phyloP scores from a whole-genome alignment of 2,113 vertebrate genomes.

The Pogonocichla stellata region DNA sequence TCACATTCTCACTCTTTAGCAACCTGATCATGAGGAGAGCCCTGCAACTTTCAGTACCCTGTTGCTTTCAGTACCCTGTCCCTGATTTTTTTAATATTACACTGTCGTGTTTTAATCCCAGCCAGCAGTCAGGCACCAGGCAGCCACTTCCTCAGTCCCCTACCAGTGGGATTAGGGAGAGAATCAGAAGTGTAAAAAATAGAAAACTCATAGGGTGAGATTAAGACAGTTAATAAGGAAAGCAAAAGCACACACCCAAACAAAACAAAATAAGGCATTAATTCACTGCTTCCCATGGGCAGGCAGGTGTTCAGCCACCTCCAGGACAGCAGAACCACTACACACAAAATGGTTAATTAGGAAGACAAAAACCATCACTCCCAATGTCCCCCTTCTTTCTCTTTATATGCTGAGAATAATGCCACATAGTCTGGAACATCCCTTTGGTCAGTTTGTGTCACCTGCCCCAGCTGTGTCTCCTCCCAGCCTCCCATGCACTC shows the following conservation, averaged over 20 bases:
- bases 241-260: neutral
- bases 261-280: neutral
- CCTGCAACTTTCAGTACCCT: neutral
- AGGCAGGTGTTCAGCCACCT: neutral
- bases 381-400: neutral
- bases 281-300: neutral
- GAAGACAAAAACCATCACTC: neutral
- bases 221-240: neutral
- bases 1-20: neutral
- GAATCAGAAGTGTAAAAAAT: neutral
- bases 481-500: neutral
- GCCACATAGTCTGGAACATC: neutral
- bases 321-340: neutral
- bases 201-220: neutral
- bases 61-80: neutral
- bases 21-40: neutral
- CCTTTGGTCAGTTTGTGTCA: neutral
- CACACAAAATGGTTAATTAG: rapidly evolving
- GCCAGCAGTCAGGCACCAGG: neutral
- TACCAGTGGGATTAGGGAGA: neutral
- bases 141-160: neutral
- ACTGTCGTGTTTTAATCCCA: neutral
- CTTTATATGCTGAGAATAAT: neutral
- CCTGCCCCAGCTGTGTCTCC: neutral
- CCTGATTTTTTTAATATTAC: neutral